These are phyloP conservation scores for Galendromus occidentalis DNA, from an alignment of 1,140 invertebrate genomes.

Conservation along the genomic window DNA sequence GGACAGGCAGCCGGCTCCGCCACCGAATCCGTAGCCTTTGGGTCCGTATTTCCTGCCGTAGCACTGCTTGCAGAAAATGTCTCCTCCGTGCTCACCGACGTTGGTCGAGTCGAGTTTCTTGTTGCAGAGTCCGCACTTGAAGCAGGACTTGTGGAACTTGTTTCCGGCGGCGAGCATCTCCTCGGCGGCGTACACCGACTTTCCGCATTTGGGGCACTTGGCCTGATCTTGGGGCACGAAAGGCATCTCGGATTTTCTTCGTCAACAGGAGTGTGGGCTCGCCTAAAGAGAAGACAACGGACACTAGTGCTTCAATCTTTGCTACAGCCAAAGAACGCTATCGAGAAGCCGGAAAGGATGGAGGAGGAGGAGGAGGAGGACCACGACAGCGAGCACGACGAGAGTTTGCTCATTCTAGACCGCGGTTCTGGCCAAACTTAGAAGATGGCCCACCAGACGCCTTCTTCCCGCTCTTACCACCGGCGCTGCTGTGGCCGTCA, in stretches of 20 bases:
- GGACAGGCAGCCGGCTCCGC: conserved; percentile 83
- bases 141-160: conserved; percentile 98
- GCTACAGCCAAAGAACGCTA: not conserved
- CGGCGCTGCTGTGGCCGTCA: not conserved
- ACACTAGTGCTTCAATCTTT: conserved; percentile 3
- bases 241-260: conserved; percentile 49
- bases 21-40: conserved; percentile 92
- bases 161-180: conserved; percentile 87
- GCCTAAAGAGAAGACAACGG: not conserved
- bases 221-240: conserved; percentile 87
- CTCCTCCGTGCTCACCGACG: conserved; percentile 79
- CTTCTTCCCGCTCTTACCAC: not conserved
- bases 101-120: conserved; percentile 95
- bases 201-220: conserved; percentile 94
- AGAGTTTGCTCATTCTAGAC: not conserved
- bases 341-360: not conserved
- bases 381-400: not conserved
- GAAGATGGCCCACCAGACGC: not conserved
- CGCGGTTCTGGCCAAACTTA: conserved; percentile 4
- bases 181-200: conserved; percentile 95
- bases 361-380: not conserved
- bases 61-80: conserved; percentile 89
- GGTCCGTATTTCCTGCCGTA: conserved; percentile 90
- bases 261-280: not conserved
- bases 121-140: conserved; percentile 93